These are phyloP conservation scores for Drosophila pseudoobscura DNA, from an alignment of 1,140 invertebrate genomes.

Conservation along the genomic window DNA sequence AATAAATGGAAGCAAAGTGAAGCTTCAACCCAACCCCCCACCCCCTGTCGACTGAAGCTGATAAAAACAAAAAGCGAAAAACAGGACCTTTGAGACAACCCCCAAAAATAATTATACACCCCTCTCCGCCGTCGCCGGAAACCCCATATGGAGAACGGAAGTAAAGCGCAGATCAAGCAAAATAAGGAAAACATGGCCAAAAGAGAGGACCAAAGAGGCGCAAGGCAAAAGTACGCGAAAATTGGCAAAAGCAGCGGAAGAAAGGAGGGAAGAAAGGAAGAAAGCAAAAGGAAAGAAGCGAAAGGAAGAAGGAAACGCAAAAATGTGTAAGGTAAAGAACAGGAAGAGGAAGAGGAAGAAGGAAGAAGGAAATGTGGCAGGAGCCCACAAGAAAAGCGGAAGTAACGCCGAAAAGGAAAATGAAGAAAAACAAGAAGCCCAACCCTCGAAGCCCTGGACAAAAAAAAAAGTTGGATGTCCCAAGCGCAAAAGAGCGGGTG, in stretches of 20 bases:
- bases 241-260: slow-evolving; percentile 27
- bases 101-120: slow-evolving; percentile 40
- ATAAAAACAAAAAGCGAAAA: slow-evolving; percentile 61
- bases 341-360: slow-evolving; percentile 4
- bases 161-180: slow-evolving; percentile 18
- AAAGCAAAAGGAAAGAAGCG: slow-evolving; percentile 36
- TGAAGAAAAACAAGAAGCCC: background rate
- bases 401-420: slow-evolving; percentile 44
- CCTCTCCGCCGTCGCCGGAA: slow-evolving; percentile 20
- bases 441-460: too few species aligned
- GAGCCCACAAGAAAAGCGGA: slow-evolving; percentile 24
- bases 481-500: slow-evolving; percentile 52
- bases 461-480: slow-evolving; percentile 7
- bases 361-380: too few species aligned
- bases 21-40: background rate
- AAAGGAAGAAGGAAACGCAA: slow-evolving; percentile 39
- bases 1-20: slow-evolving; percentile 46
- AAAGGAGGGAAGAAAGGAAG: slow-evolving; percentile 6
- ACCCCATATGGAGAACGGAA: slow-evolving; percentile 58
- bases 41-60: background rate
- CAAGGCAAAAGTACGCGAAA: slow-evolving; percentile 76
- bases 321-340: slow-evolving; percentile 39
- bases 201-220: slow-evolving; percentile 48
- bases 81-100: background rate
- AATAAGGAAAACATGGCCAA: slow-evolving; percentile 4